A percentile compares a stretch with the other conserved stretches of the same genome.
Evolutionary conservation across 2,113 vertebrate genomes (phyloP).

Genomic region (Recurvirostra avosetta): DNA sequence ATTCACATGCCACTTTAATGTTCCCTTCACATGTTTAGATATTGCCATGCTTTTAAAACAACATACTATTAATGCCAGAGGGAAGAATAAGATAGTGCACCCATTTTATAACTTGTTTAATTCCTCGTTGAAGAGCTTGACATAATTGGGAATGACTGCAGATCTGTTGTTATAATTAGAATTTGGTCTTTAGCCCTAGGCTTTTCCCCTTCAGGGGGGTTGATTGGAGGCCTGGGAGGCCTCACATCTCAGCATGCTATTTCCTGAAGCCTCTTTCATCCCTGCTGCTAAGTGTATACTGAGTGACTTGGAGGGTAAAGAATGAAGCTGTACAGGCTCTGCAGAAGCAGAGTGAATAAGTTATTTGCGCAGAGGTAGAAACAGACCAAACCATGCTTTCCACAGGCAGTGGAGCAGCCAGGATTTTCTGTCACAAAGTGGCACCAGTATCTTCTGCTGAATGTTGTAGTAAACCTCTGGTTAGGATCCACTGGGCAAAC

Average conservation of each 20-base stretch:
- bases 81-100: not conserved
- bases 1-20: not conserved
- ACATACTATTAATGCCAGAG: not conserved
- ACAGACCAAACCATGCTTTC: not conserved
- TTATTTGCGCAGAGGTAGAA: not conserved
- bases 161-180: slow-evolving; percentile 69
- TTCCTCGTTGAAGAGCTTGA: slow-evolving; percentile 33
- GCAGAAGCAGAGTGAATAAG: not conserved
- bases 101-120: slow-evolving; percentile 21
- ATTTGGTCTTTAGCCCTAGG: slow-evolving; percentile 51
- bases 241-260: slow-evolving; percentile 62
- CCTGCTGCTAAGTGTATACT: slow-evolving; percentile 25
- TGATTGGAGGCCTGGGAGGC: slow-evolving; percentile 62
- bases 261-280: slow-evolving; percentile 65
- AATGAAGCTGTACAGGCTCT: not conserved
- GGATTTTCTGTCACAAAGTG: not conserved
- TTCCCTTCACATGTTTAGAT: not conserved
- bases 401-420: not conserved
- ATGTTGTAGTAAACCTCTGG: not conserved
- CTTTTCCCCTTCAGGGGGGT: slow-evolving; percentile 55
- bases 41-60: not conserved
- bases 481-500: not conserved
- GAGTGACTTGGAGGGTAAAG: slow-evolving; percentile 28
- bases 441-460: not conserved
- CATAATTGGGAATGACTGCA: slow-evolving; percentile 47